Percentiles rank a stretch among this genome's conserved stretches.
phyloP scores from a whole-genome alignment of 2,888 invertebrate species.

The Chaetogeoica ovagalla region DNA sequence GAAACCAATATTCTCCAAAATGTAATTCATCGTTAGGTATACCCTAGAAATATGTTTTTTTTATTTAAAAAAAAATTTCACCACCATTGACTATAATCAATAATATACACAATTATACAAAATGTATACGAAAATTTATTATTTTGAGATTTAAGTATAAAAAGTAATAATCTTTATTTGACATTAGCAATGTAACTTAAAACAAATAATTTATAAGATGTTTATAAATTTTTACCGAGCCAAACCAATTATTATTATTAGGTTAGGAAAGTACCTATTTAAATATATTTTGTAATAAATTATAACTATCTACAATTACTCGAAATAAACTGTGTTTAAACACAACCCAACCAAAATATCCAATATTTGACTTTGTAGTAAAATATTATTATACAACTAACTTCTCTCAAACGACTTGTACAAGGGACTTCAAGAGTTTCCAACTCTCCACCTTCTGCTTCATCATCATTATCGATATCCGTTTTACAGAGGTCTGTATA shows the following conservation, averaged over 20 bases:
- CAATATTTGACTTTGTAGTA: no score
- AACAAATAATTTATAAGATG: no score
- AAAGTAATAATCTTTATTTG: no score
- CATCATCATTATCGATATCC: conserved; percentile 63
- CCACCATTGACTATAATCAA: background rate
- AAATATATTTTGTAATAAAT: no score
- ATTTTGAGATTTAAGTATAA: background rate
- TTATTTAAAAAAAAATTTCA: no score
- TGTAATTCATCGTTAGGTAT: conserved; percentile 86
- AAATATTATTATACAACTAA: conserved; percentile 48
- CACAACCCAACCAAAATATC: no score
- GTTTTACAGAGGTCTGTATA: conserved; percentile 74
- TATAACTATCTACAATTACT: no score
- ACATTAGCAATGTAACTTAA: no score
- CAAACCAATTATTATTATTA: no score
- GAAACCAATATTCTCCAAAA: conserved; percentile 92
- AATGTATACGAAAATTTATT: background rate
- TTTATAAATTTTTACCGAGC: no score
- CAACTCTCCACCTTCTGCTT: conserved; percentile 62
- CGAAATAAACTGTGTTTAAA: no score
- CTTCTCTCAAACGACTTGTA: conserved; percentile 64
- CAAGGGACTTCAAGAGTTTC: conserved; percentile 58
- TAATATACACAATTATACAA: background rate
- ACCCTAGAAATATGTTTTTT: conserved; percentile 59
- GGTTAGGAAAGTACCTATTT: no score